phyloP scores from a whole-genome alignment of 2,888 invertebrate genomes.

The Arrhopalites spinosus region DNA sequence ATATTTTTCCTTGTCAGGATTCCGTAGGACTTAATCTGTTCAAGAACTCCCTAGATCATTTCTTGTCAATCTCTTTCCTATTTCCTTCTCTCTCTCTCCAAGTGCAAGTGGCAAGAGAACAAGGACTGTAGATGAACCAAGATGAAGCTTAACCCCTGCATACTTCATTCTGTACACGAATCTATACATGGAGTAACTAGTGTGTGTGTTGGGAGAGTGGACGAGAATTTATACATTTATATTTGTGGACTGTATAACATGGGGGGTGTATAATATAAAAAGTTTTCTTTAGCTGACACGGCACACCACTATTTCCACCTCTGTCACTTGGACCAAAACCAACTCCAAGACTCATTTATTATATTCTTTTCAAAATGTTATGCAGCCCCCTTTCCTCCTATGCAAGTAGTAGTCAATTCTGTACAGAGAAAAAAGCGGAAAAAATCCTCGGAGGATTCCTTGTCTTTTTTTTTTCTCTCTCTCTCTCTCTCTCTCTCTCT shows the following conservation, averaged over 20 bases:
- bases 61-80: conserved; percentile 41
- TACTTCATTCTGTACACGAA: not conserved
- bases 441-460: conserved; percentile 26
- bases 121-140: no score
- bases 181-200: not conserved
- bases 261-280: no score
- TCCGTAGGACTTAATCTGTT: conserved; percentile 43
- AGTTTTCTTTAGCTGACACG: conserved; percentile 8
- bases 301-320: conserved; percentile 5
- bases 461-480: no score
- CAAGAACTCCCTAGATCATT: conserved; percentile 47
- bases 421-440: not conserved
- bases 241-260: not conserved
- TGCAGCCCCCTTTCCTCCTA: not conserved
- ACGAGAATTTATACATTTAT: not conserved
- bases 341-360: conserved; percentile 29
- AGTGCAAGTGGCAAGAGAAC: no score
- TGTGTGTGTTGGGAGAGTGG: not conserved
- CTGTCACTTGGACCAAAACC: conserved; percentile 13
- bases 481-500: no score
- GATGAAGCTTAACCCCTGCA: not conserved
- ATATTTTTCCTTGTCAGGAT: conserved; percentile 46
- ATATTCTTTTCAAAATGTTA: conserved; percentile 15
- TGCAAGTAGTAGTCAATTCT: not conserved
- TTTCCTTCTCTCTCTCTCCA: conserved; percentile 5